Evolutionary conservation across 2,888 invertebrate genomes (phyloP).

Genomic region (Cacoxenus indagator): DNA sequence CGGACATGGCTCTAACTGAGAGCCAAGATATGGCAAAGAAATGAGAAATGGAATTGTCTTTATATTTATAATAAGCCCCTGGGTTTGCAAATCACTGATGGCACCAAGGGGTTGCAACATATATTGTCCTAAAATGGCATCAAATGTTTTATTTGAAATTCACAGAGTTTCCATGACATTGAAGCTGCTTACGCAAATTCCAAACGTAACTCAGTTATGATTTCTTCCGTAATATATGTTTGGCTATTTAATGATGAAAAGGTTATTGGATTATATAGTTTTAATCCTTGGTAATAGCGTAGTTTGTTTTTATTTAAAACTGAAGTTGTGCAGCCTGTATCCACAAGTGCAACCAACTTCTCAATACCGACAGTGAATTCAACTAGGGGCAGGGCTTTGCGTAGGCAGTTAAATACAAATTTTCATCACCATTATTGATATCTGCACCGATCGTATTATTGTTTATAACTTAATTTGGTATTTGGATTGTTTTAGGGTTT

Average conservation of each 20-base stretch:
- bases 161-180: not conserved
- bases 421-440: not conserved
- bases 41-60: too few species aligned
- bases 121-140: not conserved
- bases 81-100: too few species aligned
- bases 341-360: conserved; percentile 34
- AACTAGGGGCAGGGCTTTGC: not conserved
- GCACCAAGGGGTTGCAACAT: not conserved
- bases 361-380: conserved; percentile 15
- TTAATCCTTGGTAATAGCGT: not conserved
- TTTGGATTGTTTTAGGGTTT: too few species aligned
- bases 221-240: not conserved
- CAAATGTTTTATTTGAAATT: not conserved
- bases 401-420: not conserved
- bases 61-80: too few species aligned
- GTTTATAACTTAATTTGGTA: too few species aligned
- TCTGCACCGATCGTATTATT: not conserved
- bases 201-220: not conserved
- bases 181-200: not conserved
- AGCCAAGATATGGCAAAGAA: too few species aligned
- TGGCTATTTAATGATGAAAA: not conserved
- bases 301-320: conserved; percentile 24
- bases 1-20: too few species aligned
- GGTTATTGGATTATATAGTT: not conserved
- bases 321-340: conserved; percentile 37